Percentiles rank a stretch among this genome's conserved stretches.
Conservation (phyloP, 1,140 invertebrate species). For the Holotrichia oblita region DNA sequence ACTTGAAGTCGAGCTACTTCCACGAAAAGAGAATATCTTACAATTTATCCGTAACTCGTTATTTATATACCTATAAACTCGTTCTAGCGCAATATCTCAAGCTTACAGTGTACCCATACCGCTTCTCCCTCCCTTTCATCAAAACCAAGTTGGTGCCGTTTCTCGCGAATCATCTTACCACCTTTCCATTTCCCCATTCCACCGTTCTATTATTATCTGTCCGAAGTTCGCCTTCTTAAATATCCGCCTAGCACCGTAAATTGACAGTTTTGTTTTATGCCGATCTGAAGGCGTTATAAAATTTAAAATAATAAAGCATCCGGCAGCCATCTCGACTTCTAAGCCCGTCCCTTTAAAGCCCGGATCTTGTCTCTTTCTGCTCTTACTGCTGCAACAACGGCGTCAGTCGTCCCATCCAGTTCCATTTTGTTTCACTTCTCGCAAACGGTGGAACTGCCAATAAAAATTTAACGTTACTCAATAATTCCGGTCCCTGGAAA, state of each 20-base stretch:
- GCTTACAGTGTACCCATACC: neutral
- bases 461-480: conserved; percentile 21
- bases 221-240: neutral
- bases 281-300: conserved; percentile 16
- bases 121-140: neutral
- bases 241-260: neutral
- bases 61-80: conserved; percentile 6
- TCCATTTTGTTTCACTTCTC: conserved; percentile 16
- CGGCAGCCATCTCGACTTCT: neutral
- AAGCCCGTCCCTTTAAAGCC: neutral
- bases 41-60: neutral
- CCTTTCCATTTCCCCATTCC: neutral
- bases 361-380: neutral
- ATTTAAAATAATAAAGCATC: conserved; percentile 14
- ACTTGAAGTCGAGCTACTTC: too few relatives aligned
- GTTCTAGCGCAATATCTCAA: neutral
- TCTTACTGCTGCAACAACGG: neutral
- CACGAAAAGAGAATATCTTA: too few relatives aligned
- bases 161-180: neutral
- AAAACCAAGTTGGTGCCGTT: neutral
- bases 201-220: neutral
- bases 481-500: conserved; percentile 11
- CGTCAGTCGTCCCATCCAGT: neutral
- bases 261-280: conserved; percentile 20
- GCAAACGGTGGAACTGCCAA: conserved; percentile 5